Conservation (phyloP, 2,113 vertebrate genomes). For the Paramormyrops kingsleyae region DNA sequence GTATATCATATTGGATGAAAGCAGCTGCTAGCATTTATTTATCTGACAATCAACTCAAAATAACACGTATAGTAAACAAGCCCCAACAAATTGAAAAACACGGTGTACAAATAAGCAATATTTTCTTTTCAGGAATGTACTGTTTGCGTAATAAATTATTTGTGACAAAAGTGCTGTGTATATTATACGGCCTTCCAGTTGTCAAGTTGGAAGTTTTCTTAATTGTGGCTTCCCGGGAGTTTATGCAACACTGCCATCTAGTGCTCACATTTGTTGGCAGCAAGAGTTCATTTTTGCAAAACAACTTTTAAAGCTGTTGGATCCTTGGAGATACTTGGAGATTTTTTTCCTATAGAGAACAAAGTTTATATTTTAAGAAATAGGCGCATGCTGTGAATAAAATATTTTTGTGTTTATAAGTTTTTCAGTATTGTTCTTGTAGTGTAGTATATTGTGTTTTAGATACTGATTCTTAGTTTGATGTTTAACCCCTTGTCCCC, state of each 20-base stretch:
- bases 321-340: neutral
- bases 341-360: neutral
- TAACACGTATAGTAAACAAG: too few species aligned
- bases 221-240: neutral
- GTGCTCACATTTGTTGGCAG: constrained; percentile 10
- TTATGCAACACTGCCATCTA: constrained; percentile 29
- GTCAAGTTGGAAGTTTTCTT: neutral
- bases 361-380: neutral
- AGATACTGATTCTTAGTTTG: neutral
- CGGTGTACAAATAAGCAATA: neutral
- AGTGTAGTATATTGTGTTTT: too few species aligned
- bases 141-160: neutral
- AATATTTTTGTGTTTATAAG: neutral
- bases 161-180: neutral
- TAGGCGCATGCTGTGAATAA: neutral
- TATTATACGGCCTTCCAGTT: neutral
- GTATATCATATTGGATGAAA: too few species aligned
- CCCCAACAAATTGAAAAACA: neutral
- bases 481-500: neutral
- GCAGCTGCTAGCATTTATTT: too few species aligned
- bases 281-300: constrained; percentile 18
- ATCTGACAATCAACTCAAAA: too few species aligned
- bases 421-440: neutral
- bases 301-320: neutral
- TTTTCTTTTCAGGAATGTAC: neutral